Evolutionary conservation across 2,888 invertebrate species (phyloP), one percentile per base, ranked within the genome.

Genomic region (Lissocephala sabroskyi): DNA sequence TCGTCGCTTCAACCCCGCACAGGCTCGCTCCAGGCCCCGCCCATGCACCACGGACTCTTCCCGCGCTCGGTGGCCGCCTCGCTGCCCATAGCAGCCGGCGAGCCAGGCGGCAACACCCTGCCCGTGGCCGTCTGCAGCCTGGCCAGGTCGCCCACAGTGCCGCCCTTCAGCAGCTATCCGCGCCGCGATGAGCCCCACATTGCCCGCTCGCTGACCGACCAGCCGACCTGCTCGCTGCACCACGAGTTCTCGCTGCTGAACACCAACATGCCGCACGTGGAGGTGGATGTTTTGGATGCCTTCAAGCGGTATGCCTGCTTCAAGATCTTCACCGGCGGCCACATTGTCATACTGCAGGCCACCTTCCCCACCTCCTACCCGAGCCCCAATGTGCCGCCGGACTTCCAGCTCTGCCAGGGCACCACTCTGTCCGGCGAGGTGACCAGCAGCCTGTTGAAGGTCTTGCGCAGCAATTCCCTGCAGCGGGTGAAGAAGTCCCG

Each of bases 401-500:
- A 88, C 11, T 93, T 94, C 79, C 88, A 89, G 59, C 88, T 93
- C 63, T 88, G 88, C 60, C 86, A 87, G 55, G 89, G 89, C 30
- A 90, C 90, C 3, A 89, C 88, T 1, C 86, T 96, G 1, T 92
- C 92, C 67, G 91, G 91, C 55, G 84, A 88, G 33, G 88, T 90
- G 1, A 91, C 92, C 62, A 87, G 88, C 6, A 91, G 92, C 81
- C 86, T 96, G 43, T 85, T 94, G 41, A 95, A 94, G 85, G 91
- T 91, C 11, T 86, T 96, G 28, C 92, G 91, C 66, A 91, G 90
- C 81, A 91, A 93, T 43, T 94, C 95, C 0, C 88, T 92, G 73
- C 92, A 92, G 64, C 90, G 94, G 71, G 94, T 96, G 1, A 91
- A 90, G 59, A 93, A 93, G 81, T 94, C 94, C 43, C 89, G 93